Conservation (phyloP, 2,797 vertebrate species). For the Takifugu ocellatus region DNA sequence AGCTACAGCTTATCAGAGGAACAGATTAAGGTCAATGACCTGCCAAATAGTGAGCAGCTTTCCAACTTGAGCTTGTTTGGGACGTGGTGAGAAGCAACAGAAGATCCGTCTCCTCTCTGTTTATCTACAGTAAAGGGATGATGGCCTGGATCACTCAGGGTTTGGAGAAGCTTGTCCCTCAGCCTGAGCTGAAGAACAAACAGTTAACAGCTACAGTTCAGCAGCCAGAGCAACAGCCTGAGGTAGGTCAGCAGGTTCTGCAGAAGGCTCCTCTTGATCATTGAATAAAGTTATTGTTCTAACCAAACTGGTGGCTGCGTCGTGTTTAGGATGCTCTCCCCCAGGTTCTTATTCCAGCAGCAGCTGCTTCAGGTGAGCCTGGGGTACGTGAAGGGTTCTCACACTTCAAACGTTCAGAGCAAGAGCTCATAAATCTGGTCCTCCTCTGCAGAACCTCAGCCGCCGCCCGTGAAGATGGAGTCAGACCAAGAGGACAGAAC, state of each 20-base stretch:
- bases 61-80: background rate
- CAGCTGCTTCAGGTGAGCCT: slow-evolving; percentile 49
- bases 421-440: background rate
- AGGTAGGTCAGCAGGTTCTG: slow-evolving; percentile 41
- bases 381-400: background rate
- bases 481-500: slow-evolving; percentile 35
- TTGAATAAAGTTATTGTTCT: no score
- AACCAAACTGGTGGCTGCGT: background rate
- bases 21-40: background rate
- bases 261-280: background rate
- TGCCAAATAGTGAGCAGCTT: slow-evolving; percentile 11
- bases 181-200: slow-evolving; percentile 68
- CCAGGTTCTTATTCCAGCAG: slow-evolving; percentile 15
- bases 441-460: slow-evolving; percentile 22
- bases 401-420: no score
- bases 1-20: background rate
- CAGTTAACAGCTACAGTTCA: slow-evolving; percentile 2
- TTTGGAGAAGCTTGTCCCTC: slow-evolving; percentile 84
- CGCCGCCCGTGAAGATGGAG: slow-evolving; percentile 36
- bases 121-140: slow-evolving; percentile 57
- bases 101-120: background rate
- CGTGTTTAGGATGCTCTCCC: slow-evolving; percentile 1
- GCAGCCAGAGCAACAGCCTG: slow-evolving; percentile 25
- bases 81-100: background rate
- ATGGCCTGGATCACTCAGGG: slow-evolving; percentile 83